phyloP scores from a whole-genome alignment of 2,888 invertebrate genomes.

The Cartodere bifasciata region DNA sequence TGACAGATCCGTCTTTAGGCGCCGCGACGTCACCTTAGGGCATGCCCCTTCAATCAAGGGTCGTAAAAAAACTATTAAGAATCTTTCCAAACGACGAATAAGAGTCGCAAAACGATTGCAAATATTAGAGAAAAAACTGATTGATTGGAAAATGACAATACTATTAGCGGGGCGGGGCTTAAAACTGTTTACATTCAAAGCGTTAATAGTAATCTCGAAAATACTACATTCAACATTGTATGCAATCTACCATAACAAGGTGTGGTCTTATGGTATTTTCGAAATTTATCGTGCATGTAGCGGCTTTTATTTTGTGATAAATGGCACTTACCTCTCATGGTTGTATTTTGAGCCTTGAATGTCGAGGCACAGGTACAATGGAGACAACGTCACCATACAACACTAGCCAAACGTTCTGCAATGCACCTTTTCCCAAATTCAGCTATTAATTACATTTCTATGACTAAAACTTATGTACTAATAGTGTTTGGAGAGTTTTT shows the following conservation, averaged over 20 bases:
- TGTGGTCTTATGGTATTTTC: too few relatives aligned
- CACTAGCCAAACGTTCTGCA: constrained; percentile 6
- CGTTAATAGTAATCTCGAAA: constrained; percentile 9
- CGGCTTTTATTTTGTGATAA: too few relatives aligned
- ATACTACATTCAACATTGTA: not conserved
- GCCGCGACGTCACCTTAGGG: too few relatives aligned
- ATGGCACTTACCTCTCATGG: constrained; percentile 27
- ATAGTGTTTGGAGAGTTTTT: not conserved
- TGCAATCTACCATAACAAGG: not conserved
- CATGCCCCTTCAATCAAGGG: too few relatives aligned
- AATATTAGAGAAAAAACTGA: constrained; percentile 12
- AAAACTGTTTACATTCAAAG: constrained; percentile 34
- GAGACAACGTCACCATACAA: constrained; percentile 35
- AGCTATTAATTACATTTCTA: constrained; percentile 7
- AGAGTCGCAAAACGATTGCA: not conserved
- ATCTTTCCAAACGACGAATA: not conserved
- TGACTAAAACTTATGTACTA: constrained; percentile 1
- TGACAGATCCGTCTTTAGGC: too few relatives aligned
- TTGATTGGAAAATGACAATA: constrained; percentile 27
- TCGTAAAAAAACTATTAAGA: too few relatives aligned
- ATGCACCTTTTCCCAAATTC: constrained; percentile 2
- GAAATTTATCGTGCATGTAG: constrained; percentile 1
- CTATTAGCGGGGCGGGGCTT: constrained; percentile 31
- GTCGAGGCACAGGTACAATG: constrained; percentile 33
- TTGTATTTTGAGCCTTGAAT: constrained; percentile 25